Percentiles rank a stretch among this genome's conserved stretches.
phyloP scores from a whole-genome alignment of 35 echinoderm and acorn worm genomes.

The Apostichopus japonicus region DNA sequence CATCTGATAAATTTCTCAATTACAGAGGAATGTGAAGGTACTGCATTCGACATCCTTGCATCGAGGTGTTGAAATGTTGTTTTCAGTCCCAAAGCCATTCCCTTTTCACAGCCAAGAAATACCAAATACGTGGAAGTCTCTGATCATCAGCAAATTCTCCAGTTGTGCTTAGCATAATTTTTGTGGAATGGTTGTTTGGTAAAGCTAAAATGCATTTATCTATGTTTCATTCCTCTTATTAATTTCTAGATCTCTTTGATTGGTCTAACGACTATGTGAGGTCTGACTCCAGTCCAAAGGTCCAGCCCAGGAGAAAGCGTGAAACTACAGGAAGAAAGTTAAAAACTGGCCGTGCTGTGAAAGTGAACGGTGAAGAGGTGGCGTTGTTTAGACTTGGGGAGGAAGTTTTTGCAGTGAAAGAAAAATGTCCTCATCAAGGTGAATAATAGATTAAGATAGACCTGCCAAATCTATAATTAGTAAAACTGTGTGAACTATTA shows the following conservation, averaged over 20 bases:
- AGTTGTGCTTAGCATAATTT: not conserved
- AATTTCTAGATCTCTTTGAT: conserved; percentile 37
- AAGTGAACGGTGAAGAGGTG: conserved; percentile 65
- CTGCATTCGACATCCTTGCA: too few relatives aligned
- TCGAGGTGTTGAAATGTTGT: too few relatives aligned
- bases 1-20: too few relatives aligned
- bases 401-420: conserved; percentile 65
- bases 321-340: not conserved
- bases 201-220: not conserved
- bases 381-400: conserved; percentile 65
- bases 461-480: too few relatives aligned
- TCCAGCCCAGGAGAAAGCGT: not conserved
- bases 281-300: conserved; percentile 51
- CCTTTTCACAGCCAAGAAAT: too few relatives aligned
- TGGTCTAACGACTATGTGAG: conserved; percentile 39
- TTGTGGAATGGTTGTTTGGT: not conserved
- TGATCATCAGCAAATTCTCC: not conserved
- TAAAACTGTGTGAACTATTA: too few relatives aligned
- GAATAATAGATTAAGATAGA: not conserved
- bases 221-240: not conserved
- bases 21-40: too few relatives aligned
- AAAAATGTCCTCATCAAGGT: conserved; percentile 83
- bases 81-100: too few relatives aligned
- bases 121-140: not conserved
- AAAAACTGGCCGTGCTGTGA: conserved; percentile 37